phyloP scores from a whole-genome alignment of 2,113 vertebrate genomes.

The Ailuropoda melanoleuca region DNA sequence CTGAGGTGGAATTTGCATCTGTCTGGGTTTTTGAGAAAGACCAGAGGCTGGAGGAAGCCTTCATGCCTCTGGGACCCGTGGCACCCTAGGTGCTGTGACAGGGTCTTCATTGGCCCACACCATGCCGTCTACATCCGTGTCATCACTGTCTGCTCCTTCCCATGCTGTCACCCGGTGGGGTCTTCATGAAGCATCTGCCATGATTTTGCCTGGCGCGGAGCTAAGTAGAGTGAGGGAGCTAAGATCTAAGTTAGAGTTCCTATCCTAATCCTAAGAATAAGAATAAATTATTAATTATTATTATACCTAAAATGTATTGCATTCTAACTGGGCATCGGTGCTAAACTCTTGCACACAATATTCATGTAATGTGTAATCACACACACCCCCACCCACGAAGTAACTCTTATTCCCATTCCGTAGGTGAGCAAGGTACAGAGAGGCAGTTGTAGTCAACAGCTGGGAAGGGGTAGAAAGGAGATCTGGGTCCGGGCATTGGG shows the following conservation, averaged over 20 bases:
- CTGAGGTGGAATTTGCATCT: background rate
- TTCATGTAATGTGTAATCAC: background rate
- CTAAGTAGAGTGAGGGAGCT: background rate
- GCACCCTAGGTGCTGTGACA: background rate
- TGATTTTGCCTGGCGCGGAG: background rate
- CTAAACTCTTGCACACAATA: background rate
- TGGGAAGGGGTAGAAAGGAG: background rate
- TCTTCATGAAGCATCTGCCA: background rate
- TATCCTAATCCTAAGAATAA: background rate
- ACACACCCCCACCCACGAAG: background rate
- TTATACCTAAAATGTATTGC: background rate
- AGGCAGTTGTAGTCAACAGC: background rate
- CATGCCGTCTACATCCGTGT: background rate
- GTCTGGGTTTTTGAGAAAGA: background rate
- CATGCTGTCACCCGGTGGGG: background rate
- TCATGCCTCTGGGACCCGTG: background rate
- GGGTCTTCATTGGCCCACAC: rapidly evolving
- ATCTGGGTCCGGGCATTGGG: background rate
- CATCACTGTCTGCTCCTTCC: background rate
- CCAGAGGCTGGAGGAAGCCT: too few relatives aligned
- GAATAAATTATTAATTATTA: background rate
- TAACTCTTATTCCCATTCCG: background rate
- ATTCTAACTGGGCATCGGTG: background rate
- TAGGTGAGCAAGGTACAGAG: background rate
- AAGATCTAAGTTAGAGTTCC: background rate